Evolutionary conservation across 2,797 vertebrate genomes (phyloP), one percentile per base, ranked within the genome.

Genomic region (Knipowitschia caucasica): DNA sequence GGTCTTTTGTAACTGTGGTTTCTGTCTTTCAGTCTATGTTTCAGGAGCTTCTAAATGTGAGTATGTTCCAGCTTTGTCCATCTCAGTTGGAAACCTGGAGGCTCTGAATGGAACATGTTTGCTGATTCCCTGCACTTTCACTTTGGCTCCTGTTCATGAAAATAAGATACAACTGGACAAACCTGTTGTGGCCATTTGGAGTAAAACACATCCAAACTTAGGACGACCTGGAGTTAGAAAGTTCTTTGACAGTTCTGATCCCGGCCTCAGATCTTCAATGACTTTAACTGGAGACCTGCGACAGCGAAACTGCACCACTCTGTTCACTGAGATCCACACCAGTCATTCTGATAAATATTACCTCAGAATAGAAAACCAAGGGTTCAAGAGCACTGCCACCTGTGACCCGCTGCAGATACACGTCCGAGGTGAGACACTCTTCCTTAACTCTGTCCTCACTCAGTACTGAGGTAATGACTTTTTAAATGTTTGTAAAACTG

Each of bases 171-270:
- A 42, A 20, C 21, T 24, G 4, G 24, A 1, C 8, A 23, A 42
- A 42, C 39, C 39, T 42, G 12, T 42, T 24, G 21, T 24, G n/a
- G 39, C 39, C 39, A 42, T 39, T 20, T 39, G 38, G 38, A 24
- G 39, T 24, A 42, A 24, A 6, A 24, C 4, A 5, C 7, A 7
- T 2, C 11, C 21, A 11, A 2, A 12, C 5, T 5, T 6, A 7
- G 5, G 21, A 5, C 23, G 21, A 24, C 1, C 6, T 20, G 9
- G 5, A 6, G 5, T 4, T 5, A 8, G 1, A 4, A 4, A 10
- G 5, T 21, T 39, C 7, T 42, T 24, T 25, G 5, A 42, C 39
- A 24, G 39, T 14, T 9, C 6, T 2, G 14, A 2, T 10, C 3
- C 39, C 39, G 14, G 20, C 14, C 14, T 7, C 18, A 39, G 1